Base-by-base conservation (phyloP, 2,113 vertebrate genomes). In the Anhinga rufa region DNA sequence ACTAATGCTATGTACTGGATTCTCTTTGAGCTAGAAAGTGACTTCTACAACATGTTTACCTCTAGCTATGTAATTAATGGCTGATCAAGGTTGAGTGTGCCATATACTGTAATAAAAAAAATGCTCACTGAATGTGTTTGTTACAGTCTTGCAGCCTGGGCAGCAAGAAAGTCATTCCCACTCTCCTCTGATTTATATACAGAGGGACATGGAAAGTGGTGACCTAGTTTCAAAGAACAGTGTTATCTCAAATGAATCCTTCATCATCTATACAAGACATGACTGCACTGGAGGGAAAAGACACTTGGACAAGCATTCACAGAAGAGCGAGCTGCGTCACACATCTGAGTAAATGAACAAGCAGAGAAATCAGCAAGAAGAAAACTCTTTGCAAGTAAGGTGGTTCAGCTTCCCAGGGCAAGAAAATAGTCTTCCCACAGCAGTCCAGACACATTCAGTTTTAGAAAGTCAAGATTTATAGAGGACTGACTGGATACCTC, bases 61-160 rank as follows among this genome's bases (percentile, higher is more conserved):
- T 70, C 22, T 64, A 92, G 40, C 54, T 65, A 17, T 42, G 20
- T 25, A 75, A 70, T 65, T 79, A 79, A 54, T 46, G 18, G 44
- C 36, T 4, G 0, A 32, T 51, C 6, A 18, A 89, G 5, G 0
- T 2, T 65, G 15, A 68, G 49, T 22, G 7, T 7, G 9, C 28
- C 14, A 29, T 25, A 44, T 46, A 20, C 17, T 66, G 25, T 54
- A 15, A 60, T 51, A 48, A 25, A 34, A 52, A 60, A 62, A 40
- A 13, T 14, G 20, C 31, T 49, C 42, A 62, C 70, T 44, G 11
- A 85, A 69, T 8, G 6, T 29, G 16, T 29, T 77, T n/a, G 7
- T 68, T 87, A 81, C n/a, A 25, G 25, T 81, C 36, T 64, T 92
- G 51, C 28, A 92, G 29, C 48, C 24, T 46, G 21, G 25, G 21